These are phyloP conservation scores for Lepus americanus DNA, from an alignment of 2,113 vertebrate genomes.

Conservation along the genomic window DNA sequence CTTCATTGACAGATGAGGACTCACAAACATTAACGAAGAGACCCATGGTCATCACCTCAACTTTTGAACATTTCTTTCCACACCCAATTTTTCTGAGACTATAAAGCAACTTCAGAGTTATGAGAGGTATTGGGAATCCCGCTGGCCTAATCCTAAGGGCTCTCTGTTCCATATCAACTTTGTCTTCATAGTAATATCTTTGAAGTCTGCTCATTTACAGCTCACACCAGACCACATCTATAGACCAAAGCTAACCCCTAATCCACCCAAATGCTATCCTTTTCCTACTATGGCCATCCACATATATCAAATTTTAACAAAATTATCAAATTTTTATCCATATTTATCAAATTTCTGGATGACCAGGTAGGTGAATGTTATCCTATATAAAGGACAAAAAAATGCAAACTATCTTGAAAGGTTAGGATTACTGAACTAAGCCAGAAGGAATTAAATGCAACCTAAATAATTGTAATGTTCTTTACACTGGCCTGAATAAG, in stretches of 20 bases:
- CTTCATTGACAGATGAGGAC: neutral
- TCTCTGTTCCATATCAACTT: constrained; percentile 23
- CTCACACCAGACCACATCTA: neutral
- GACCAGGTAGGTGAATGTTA: neutral
- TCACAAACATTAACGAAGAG: constrained; percentile 5
- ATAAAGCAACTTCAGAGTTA: constrained; percentile 34
- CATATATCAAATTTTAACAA: no score
- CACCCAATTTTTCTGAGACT: constrained; percentile 21
- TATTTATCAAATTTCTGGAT: neutral
- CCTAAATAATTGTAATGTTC: constrained; percentile 13
- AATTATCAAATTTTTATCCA: neutral
- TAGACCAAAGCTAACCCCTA: neutral
- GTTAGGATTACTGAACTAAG: neutral
- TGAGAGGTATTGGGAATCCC: neutral
- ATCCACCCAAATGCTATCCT: neutral
- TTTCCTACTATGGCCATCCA: constrained; percentile 29
- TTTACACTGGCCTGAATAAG: neutral
- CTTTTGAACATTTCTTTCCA: neutral
- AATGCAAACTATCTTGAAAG: neutral
- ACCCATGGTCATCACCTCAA: neutral
- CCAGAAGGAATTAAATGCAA: constrained; percentile 5
- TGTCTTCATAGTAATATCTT: neutral
- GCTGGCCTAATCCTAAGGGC: neutral
- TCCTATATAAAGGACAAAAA: constrained; percentile 41
- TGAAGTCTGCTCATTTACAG: constrained; percentile 3